phyloP scores from a whole-genome alignment of 2,888 invertebrate genomes.

The Pyrocoelia pectoralis region DNA sequence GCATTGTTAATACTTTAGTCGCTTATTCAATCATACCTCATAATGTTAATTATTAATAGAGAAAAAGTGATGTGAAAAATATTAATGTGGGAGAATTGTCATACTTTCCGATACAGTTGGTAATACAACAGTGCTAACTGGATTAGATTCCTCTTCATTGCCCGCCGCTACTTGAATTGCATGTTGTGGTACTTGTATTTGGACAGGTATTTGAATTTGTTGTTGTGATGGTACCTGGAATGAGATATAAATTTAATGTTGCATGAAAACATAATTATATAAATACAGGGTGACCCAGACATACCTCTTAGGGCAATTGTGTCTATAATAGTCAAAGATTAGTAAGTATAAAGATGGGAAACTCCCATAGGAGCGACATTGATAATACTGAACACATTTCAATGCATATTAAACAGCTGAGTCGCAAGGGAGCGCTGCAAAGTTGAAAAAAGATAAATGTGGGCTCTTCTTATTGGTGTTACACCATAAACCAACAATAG shows the following conservation, averaged over 20 bases:
- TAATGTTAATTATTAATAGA: background rate
- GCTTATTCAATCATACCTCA: background rate
- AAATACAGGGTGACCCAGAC: too few species aligned
- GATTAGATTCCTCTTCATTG: slow-evolving; percentile 52
- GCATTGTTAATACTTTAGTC: background rate
- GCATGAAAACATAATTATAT: background rate
- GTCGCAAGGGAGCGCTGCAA: too few species aligned
- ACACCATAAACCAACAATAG: too few species aligned
- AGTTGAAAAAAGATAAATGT: too few species aligned
- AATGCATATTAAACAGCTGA: too few species aligned
- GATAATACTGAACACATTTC: too few species aligned
- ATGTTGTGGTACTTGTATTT: slow-evolving; percentile 71
- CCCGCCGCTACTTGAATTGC: slow-evolving; percentile 55
- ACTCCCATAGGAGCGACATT: too few species aligned
- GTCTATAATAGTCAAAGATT: too few species aligned
- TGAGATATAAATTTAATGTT: background rate
- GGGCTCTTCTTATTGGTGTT: too few species aligned
- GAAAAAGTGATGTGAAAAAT: background rate
- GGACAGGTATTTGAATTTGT: slow-evolving; percentile 69
- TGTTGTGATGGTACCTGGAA: slow-evolving; percentile 68
- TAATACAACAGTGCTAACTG: slow-evolving; percentile 63
- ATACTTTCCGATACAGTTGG: slow-evolving; percentile 62
- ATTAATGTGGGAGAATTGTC: slow-evolving; percentile 43
- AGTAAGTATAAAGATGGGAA: too few species aligned
- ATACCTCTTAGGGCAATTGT: too few species aligned